Evolutionary conservation across 2,113 vertebrate species (phyloP), one percentile per base, ranked within the genome.

Genomic region (Micronisus gabar): DNA sequence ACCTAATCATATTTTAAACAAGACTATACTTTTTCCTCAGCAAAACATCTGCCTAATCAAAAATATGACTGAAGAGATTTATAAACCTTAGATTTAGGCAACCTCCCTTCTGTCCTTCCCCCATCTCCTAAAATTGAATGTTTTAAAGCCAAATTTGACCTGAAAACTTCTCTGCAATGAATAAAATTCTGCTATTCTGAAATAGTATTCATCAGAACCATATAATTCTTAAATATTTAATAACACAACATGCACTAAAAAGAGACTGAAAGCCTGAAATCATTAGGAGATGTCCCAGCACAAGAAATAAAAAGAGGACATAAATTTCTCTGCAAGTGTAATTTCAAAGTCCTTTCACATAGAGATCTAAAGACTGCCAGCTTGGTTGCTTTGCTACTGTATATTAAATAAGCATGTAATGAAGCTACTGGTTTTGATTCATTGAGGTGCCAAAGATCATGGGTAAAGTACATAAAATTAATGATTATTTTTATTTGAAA

Each of bases 211-310:
- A 71, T 81, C 76, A 88, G 18, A 74, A 86, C 50, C 19, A 52
- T n/a, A 67, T 36, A 47, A 81, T 78, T 86, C 58, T 88, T 95
- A 78, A 94, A 96, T 97, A 96, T 91, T 96, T 93, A 96, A 95
- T 95, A 93, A 71, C n/a, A 83, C 73, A 93, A 94, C 90, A 94
- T 17, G 6, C 41, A 61, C 55, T 86, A 71, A 71, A 86, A 78
- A 81, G 53, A 79, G 26, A 76, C 38, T 53, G 55, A 81, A 93
- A 92, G 65, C 40, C 65, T 84, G 52, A 89, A 93, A 93, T 88
- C 88, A 88, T 95, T 81, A 95, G 82, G 36, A 87, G n/a, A 86
- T 84, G 47, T 86, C 67, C 48, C 70, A 81, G 65, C 56, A 93
- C 67, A 86, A 76, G 32, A 81, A 95, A 92, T 63, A 76, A 82